Evolutionary conservation across 2,888 invertebrate species (phyloP), one percentile per base, ranked within the genome.

Genomic region (Dynastes hyllus): DNA sequence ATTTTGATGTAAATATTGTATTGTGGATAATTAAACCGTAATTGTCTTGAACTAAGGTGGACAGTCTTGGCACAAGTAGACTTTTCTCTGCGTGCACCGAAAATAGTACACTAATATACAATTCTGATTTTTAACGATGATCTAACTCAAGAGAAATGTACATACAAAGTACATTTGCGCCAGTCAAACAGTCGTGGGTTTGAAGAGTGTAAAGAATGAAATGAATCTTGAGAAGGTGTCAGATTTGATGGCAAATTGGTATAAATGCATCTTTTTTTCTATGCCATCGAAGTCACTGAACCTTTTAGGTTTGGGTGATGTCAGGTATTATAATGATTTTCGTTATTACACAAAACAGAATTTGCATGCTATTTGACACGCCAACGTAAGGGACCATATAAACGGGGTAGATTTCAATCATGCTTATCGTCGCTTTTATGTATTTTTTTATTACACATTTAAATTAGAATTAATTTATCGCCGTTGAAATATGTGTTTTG

Each of bases 301-400:
- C 63, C 32, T 29, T 63, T 22, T 2, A 2, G 5, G 6, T 27
- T n/a, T 13, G 13, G 63, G 37, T 63, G 63, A 63, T 27, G 32
- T 63, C 63, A 63, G 29, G 22, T 55, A 22, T 55, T n/a, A 22
- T 16, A 45, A 45, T 45, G 45, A 32, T 63, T 63, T 63, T 29
- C 11, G 29, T 29, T 63, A 63, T 63, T 63, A 63, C 63, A 63
- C 63, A 32, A 37, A 63, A 63, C 63, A 63, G 32, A 63, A 63
- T 63, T 63, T 63, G 63, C 63, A 63, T 63, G 27, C 32, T 32
- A 29, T 63, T 63, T 29, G 63, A 63, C 63, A 63, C 55, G 55
- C 63, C 63, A 32, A 63, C 63, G 63, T 5, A 32, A 58, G 55
- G 55, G 13, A 63, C 63, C 13, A 9, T 32, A 63, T 45, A 45